Percentiles rank a stretch among this genome's conserved stretches.
phyloP scores from a whole-genome alignment of 2,888 invertebrate genomes.

The Arrhopalites spinosus region DNA sequence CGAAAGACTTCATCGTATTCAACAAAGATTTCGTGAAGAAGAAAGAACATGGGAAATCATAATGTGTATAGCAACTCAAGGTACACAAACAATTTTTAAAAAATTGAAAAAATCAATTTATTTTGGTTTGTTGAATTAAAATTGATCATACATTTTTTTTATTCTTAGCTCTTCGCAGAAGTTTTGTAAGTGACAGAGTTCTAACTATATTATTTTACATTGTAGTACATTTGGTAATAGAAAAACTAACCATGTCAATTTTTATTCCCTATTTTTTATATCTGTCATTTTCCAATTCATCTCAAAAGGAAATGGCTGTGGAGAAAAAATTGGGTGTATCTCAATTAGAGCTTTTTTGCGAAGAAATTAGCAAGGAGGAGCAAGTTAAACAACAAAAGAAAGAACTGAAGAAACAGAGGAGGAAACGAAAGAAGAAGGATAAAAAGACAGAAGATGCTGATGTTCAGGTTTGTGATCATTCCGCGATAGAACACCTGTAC shows the following conservation, averaged over 20 bases:
- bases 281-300: no score
- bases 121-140: no score
- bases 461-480: constrained; percentile 3
- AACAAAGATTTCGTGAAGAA: constrained; percentile 83
- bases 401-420: constrained; percentile 83
- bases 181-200: no score
- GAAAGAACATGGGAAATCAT: constrained; percentile 93
- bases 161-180: constrained; percentile 84
- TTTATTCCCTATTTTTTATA: no score
- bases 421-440: constrained; percentile 70
- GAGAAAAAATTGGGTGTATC: constrained; percentile 87
- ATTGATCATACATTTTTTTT: no score
- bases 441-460: constrained; percentile 56
- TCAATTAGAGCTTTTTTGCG: constrained; percentile 83
- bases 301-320: constrained; percentile 84
- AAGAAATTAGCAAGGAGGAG: constrained; percentile 86
- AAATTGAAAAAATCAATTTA: no score
- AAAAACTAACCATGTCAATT: no score
- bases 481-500: no score
- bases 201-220: no score
- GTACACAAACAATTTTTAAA: no score
- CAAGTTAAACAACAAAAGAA: constrained; percentile 80
- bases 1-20: constrained; percentile 84
- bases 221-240: no score
- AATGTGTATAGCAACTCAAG: constrained; percentile 84